Evolutionary conservation across 2,888 invertebrate genomes (phyloP).

Genomic region (Parthenolecanium corni): DNA sequence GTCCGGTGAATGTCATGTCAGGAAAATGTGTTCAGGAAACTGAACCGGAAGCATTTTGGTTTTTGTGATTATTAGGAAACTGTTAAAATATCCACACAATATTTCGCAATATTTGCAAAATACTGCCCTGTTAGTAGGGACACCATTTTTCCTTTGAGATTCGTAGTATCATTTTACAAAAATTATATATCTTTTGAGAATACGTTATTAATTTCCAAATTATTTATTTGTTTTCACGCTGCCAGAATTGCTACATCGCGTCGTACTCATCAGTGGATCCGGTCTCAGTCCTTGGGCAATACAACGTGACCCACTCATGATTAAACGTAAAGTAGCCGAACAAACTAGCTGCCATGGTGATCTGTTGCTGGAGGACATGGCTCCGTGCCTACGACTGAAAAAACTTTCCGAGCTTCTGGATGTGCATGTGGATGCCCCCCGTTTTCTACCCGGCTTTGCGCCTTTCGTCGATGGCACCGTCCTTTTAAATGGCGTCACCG

Average conservation of each 20-base stretch:
- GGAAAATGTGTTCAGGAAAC: no score
- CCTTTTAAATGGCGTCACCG: conserved; percentile 40
- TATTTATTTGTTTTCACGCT: no score
- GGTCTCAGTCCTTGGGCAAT: conserved; percentile 86
- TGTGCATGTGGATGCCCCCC: conserved; percentile 64
- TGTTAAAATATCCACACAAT: no score
- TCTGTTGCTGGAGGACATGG: conserved; percentile 66
- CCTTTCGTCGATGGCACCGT: conserved; percentile 88
- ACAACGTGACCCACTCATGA: conserved; percentile 67
- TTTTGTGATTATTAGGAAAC: no score
- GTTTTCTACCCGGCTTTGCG: conserved; percentile 81
- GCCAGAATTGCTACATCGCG: conserved; percentile 75
- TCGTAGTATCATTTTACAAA: no score
- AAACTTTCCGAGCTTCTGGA: conserved; percentile 61
- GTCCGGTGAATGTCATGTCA: no score
- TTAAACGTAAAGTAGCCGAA: conserved; percentile 68
- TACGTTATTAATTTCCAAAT: no score
- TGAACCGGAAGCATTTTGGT: no score
- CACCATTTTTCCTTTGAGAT: no score
- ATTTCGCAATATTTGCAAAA: no score
- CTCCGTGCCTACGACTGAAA: conserved; percentile 69
- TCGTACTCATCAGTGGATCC: conserved; percentile 78
- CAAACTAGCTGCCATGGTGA: conserved; percentile 75
- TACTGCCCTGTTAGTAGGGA: no score
- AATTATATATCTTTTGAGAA: no score